Base-by-base conservation (phyloP, 1,140 invertebrate species). In the Leptinotarsa lineolata region DNA sequence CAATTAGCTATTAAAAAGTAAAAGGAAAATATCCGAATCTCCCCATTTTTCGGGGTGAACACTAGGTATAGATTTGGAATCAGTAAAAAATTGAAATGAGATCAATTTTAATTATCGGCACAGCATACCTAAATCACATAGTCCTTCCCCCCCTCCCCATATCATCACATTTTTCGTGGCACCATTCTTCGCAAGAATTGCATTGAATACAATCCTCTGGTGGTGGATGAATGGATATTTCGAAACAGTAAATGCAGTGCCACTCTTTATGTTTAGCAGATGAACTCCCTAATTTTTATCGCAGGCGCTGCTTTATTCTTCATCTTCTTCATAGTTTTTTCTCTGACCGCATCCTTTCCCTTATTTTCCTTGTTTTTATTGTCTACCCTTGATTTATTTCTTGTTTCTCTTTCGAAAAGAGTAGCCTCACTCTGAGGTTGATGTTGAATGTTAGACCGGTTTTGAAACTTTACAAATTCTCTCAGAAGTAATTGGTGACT, bases 241-340 rank as follows among this genome's bases (percentile, higher is more conserved):
- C 8, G 8, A 8, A 39, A 11, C 30, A 39, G 30, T 39, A 2
- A 39, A 39, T 16, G 58, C 58, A 59, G 58, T 59, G 58, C 8
- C 16, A 59, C 3, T 59, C 58, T 59, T 11, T 59, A 2, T 59
- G 58, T 4, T n/a, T n/a, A n/a, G n/a, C n/a, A 59, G 58, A 59
- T 59, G 16, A 59, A 59, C 58, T 59, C 15, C 15, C 6, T n/a
- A n/a, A n/a, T 59, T 59, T 59, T 59, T n/a, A n/a, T 59, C 58
- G 3, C 16, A 3, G 15, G 16, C 2, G 4, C 15, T n/a, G 15
- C 15, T 59, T 59, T 59, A 59, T 59, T 39, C 30, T 39, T 39
- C 8, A 39, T 39, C 30, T 11, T 39, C 30, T 11, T 39, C 8
- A 39, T 39, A 39, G 8, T 11, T 11, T 39, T 39, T 39, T 11